A percentile compares a stretch with the other conserved stretches of the same genome.
These are phyloP conservation scores for Dendronephthya gigantea DNA, from an alignment of 64 coral and sea anemone genomes.

Conservation along the genomic window DNA sequence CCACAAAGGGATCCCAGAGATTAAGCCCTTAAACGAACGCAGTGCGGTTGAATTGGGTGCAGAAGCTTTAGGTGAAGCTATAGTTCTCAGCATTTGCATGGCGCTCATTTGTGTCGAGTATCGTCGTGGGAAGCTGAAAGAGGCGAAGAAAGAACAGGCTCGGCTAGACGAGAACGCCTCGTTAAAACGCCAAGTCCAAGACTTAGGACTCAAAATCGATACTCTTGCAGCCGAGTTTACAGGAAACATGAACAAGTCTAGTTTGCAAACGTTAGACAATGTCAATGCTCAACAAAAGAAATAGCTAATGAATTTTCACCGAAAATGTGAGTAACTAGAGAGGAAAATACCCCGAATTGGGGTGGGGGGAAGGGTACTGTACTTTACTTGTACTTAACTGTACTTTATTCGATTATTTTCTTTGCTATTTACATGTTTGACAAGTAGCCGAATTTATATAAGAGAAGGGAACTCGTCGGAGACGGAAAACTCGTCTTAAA, in stretches of 20 bases:
- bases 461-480: no score
- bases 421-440: no score
- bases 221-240: background rate
- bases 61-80: slow-evolving; percentile 12
- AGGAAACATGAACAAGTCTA: background rate
- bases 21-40: background rate
- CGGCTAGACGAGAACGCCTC: background rate
- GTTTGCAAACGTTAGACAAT: background rate
- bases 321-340: no score
- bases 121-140: background rate
- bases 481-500: no score
- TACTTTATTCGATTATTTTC: no score
- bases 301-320: no score
- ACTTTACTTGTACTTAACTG: no score
- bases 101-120: background rate
- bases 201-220: background rate
- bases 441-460: no score
- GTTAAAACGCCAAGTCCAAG: background rate
- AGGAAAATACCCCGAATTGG: no score
- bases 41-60: slow-evolving; percentile 2
- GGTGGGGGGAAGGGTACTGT: no score
- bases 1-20: slow-evolving; percentile 10
- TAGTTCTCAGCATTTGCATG: background rate
- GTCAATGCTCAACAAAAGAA: background rate
- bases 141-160: background rate